Evolutionary conservation across 2,797 vertebrate species (phyloP).

Genomic region (Cetoscarus ocellatus): DNA sequence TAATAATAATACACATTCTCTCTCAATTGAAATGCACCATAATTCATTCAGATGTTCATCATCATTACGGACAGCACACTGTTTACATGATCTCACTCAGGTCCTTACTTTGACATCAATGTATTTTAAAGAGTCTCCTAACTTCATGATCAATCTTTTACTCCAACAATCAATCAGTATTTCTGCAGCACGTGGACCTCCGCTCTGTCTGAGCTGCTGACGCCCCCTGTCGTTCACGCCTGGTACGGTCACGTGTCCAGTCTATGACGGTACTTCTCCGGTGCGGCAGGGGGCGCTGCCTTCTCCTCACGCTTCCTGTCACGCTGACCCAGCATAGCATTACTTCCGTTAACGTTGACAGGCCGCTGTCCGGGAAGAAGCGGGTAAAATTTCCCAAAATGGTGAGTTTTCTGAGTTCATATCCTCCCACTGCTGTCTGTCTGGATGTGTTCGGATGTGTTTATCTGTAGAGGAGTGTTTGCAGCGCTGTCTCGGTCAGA

Average conservation of each 20-base stretch:
- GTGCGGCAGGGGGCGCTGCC: constrained; percentile 61
- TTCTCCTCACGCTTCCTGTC: rapidly evolving
- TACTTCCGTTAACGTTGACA: neutral
- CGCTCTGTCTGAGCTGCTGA: constrained; percentile 17
- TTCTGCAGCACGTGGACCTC: too few species aligned
- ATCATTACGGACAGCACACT: too few species aligned
- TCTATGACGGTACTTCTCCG: neutral
- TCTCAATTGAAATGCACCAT: too few species aligned
- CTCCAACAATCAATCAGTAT: neutral
- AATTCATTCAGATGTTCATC: too few species aligned
- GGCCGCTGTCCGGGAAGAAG: neutral
- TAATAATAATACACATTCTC: too few species aligned
- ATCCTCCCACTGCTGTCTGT: rapidly evolving
- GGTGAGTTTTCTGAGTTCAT: constrained; percentile 53
- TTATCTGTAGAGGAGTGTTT: rapidly evolving
- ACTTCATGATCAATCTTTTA: too few species aligned
- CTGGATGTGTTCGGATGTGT: rapidly evolving
- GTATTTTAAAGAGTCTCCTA: too few species aligned
- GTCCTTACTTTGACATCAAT: too few species aligned
- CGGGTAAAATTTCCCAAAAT: constrained; percentile 45
- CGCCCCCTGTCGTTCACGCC: constrained; percentile 59
- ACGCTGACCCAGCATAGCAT: rapidly evolving
- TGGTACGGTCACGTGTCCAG: neutral
- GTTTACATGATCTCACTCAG: too few species aligned
- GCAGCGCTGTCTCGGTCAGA: constrained; percentile 12